Evolutionary conservation across 2,113 vertebrate genomes (phyloP).

Genomic region (Melospiza melodia): DNA sequence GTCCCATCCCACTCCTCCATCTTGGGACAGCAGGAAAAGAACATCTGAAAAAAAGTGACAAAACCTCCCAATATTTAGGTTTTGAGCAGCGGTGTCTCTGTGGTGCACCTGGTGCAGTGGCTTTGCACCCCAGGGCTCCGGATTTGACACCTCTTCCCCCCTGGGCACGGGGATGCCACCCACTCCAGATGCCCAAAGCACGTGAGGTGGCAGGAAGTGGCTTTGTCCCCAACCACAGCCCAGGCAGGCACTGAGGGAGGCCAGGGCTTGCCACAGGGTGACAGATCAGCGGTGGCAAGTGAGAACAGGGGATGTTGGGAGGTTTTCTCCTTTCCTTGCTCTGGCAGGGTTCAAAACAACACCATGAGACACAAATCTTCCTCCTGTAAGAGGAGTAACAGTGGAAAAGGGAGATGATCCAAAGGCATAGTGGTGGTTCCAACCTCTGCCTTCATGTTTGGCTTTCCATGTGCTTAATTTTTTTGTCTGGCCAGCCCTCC

Average conservation of each 20-base stretch:
- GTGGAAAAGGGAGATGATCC: background rate
- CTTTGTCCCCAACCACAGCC: background rate
- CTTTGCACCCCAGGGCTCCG: background rate
- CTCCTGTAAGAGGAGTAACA: background rate
- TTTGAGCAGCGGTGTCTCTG: rapidly evolving
- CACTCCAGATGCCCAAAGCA: background rate
- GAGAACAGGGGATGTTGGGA: background rate
- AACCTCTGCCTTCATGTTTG: background rate
- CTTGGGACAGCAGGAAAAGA: background rate
- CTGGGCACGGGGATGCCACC: rapidly evolving
- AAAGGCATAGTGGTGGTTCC: background rate
- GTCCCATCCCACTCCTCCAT: background rate
- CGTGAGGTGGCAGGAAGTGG: background rate
- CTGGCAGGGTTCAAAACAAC: background rate
- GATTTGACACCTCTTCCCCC: background rate
- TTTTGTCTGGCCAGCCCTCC: background rate
- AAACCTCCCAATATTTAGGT: background rate
- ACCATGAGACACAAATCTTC: background rate
- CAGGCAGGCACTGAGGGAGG: background rate
- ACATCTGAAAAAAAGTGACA: background rate
- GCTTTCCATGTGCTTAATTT: background rate
- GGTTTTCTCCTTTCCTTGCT: background rate
- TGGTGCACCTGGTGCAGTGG: rapidly evolving
- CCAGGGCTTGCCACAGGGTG: background rate
- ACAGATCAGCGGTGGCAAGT: background rate